Percentiles rank a stretch among this genome's conserved stretches.
Evolutionary conservation across 2,888 invertebrate genomes (phyloP).

Genomic region (Blera fallax): DNA sequence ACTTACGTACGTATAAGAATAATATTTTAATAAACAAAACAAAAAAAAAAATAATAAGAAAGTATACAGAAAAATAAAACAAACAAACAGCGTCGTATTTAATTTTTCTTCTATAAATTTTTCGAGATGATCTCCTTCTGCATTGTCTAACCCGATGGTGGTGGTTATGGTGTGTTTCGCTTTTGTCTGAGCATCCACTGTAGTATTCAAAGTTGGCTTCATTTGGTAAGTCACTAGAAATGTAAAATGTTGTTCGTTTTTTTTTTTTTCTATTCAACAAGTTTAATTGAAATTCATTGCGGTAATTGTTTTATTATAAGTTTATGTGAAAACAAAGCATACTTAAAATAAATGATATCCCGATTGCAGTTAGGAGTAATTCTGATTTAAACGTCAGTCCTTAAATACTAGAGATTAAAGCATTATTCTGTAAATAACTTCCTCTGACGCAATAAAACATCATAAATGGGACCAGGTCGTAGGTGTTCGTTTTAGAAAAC

Average conservation of each 20-base stretch:
- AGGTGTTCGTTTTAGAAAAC: no score
- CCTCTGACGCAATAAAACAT: no score
- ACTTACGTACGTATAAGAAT: slow-evolving; percentile 51
- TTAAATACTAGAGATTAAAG: no score
- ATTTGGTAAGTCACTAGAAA: slow-evolving; percentile 69
- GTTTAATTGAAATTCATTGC: background rate
- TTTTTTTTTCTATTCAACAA: background rate
- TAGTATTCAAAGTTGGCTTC: slow-evolving; percentile 68
- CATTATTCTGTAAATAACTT: no score
- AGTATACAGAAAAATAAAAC: slow-evolving; percentile 13
- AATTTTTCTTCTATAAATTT: slow-evolving; percentile 42
- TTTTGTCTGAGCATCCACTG: slow-evolving; percentile 47
- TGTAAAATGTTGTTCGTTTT: slow-evolving; percentile 71
- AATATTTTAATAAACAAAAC: slow-evolving; percentile 7
- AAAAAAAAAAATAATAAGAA: slow-evolving; percentile 1
- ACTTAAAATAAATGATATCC: no score
- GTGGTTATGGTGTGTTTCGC: slow-evolving; percentile 63
- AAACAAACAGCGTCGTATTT: slow-evolving; percentile 30
- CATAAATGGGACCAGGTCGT: no score
- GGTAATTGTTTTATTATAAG: background rate
- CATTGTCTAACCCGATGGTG: slow-evolving; percentile 53
- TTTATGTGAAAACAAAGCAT: no score
- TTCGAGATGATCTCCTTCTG: slow-evolving; percentile 38
- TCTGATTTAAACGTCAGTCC: no score
- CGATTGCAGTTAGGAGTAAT: no score